A percentile compares a stretch with the other conserved stretches of the same genome.
Evolutionary conservation across 1,140 invertebrate genomes (phyloP).

Genomic region (Ptiloglossa arizonensis): DNA sequence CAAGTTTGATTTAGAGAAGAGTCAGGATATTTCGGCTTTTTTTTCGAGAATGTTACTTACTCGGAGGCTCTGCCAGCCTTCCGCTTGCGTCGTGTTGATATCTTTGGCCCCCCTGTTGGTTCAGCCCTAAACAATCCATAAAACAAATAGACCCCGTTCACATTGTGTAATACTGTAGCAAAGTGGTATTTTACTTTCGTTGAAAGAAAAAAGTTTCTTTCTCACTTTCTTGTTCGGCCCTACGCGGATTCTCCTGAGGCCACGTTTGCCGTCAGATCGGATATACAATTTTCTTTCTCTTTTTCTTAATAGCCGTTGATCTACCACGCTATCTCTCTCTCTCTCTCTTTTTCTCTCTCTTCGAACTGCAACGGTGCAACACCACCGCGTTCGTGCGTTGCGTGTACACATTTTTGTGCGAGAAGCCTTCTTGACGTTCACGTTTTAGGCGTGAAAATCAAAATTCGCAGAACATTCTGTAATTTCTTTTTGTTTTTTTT

Average conservation of each 20-base stretch:
- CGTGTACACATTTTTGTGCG: slow-evolving; percentile 47
- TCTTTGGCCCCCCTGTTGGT: slow-evolving; percentile 82
- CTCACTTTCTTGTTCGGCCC: neutral
- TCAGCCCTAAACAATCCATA: slow-evolving; percentile 82
- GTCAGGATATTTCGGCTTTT: slow-evolving; percentile 68
- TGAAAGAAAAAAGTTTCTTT: slow-evolving; percentile 14
- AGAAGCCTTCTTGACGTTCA: slow-evolving; percentile 35
- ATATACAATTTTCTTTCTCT: slow-evolving; percentile 14
- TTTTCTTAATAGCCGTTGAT: neutral
- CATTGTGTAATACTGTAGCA: slow-evolving; percentile 68
- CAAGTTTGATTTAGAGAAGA: slow-evolving; percentile 66
- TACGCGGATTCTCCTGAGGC: neutral
- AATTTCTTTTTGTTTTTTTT: neutral
- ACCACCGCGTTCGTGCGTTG: slow-evolving; percentile 34
- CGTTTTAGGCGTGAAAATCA: slow-evolving; percentile 8
- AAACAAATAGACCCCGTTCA: slow-evolving; percentile 79
- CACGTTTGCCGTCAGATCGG: neutral
- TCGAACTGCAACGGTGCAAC: slow-evolving; percentile 11
- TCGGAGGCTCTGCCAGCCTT: slow-evolving; percentile 81
- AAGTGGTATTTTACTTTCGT: slow-evolving; percentile 29
- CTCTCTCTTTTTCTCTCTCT: neutral
- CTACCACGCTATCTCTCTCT: slow-evolving; percentile 1
- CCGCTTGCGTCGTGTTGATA: slow-evolving; percentile 81
- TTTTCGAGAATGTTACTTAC: slow-evolving; percentile 78
- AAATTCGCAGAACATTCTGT: slow-evolving; percentile 27